Percentiles rank a stretch among this genome's conserved stretches.
These are phyloP conservation scores for Myotis findleyi DNA, from an alignment of 2,797 vertebrate species.

Conservation along the genomic window DNA sequence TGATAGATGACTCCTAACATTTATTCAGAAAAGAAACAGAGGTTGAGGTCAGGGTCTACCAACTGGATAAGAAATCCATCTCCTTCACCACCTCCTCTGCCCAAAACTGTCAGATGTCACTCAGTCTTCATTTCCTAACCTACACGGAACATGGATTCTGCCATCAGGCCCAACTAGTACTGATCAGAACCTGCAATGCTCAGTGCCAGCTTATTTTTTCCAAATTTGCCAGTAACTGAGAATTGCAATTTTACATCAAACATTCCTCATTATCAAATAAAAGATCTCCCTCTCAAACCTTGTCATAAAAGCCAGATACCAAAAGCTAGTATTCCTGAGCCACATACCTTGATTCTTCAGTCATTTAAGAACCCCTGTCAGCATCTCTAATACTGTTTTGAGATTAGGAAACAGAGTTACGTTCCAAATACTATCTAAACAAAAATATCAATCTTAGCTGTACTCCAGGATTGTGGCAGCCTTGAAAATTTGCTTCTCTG, in stretches of 20 bases:
- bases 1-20: neutral
- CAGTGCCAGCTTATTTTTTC: neutral
- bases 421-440: neutral
- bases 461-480: neutral
- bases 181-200: neutral
- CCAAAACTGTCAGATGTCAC: neutral
- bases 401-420: neutral
- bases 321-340: neutral
- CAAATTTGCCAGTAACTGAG: neutral
- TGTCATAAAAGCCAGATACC: neutral
- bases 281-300: neutral
- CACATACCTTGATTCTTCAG: neutral
- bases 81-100: neutral
- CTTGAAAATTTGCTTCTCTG: neutral
- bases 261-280: neutral
- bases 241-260: neutral
- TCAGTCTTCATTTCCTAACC: neutral
- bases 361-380: neutral
- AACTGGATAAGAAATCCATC: neutral
- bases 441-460: neutral
- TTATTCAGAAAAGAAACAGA: neutral
- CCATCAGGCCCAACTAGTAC: neutral
- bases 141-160: neutral
- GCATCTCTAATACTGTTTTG: neutral
- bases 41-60: neutral